Percentiles rank a stretch among this genome's conserved stretches.
These are phyloP conservation scores for Phallusia fumigata DNA, from an alignment of 23 tunicate species.

Conservation along the genomic window DNA sequence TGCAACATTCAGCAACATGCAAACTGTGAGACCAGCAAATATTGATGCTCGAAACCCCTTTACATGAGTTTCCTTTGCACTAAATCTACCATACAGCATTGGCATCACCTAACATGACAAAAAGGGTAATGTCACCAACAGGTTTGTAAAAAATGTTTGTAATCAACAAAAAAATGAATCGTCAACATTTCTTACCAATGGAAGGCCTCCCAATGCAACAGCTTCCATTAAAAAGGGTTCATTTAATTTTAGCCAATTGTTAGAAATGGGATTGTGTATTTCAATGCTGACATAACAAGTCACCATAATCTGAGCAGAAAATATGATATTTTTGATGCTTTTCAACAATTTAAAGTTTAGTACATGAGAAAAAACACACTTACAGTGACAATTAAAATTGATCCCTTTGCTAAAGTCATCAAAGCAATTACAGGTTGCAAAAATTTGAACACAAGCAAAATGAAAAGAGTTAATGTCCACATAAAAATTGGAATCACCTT, in stretches of 20 bases:
- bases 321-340: too few species aligned
- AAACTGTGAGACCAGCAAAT: slow-evolving; percentile 17
- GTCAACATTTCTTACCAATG: slow-evolving; percentile 14
- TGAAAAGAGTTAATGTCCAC: slow-evolving; percentile 16
- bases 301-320: slow-evolving; percentile 32
- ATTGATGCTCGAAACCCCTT: slow-evolving; percentile 26
- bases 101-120: slow-evolving; percentile 30
- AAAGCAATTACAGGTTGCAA: slow-evolving; percentile 27
- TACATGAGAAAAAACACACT: not conserved
- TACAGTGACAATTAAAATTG: slow-evolving; percentile 22
- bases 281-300: slow-evolving; percentile 20
- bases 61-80: slow-evolving; percentile 7
- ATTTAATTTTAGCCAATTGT: slow-evolving; percentile 17
- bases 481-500: slow-evolving; percentile 20
- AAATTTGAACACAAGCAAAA: slow-evolving; percentile 11
- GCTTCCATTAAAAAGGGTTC: slow-evolving; percentile 37
- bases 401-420: slow-evolving; percentile 35
- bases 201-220: slow-evolving; percentile 31
- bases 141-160: not conserved
- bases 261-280: slow-evolving; percentile 13
- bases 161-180: not conserved
- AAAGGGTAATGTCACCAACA: not conserved
- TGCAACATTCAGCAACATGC: slow-evolving; percentile 21
- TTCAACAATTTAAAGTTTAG: not conserved
- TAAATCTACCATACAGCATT: slow-evolving; percentile 28